Evolutionary conservation across 2,113 vertebrate species (phyloP), one percentile per base, ranked within the genome.

Genomic region (Oryzias celebensis): DNA sequence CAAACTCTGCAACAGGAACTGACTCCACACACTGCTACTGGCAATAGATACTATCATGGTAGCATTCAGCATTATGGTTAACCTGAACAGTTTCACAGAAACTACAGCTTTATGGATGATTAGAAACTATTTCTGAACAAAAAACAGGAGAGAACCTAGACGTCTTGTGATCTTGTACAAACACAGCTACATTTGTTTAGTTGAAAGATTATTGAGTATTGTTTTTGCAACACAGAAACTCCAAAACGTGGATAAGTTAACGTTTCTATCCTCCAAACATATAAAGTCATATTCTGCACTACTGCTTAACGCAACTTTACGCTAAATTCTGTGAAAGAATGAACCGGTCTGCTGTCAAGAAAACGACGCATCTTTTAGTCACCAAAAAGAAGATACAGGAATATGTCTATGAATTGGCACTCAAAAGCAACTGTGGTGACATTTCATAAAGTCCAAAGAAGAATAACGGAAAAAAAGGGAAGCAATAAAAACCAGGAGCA

Each of bases 41-140:
- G 45, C 61, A 55, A 43, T n/a, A 58, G 45, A 74, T 52, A 46
- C 47, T 48, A 18, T 63, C 53, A 50, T 45, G 63, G 47, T 55
- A 69, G 68, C 54, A 16, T 66, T 60, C 31, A 51, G 70, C 42
- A 57, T 63, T 51, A 77, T 60, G 63, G 52, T 82, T 71, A 36
- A 68, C 68, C 61, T 63, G 49, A 78, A 84, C 86, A 85, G 89
- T 91, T 91, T 92, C 89, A 91, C 83, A 83, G 90, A 92, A 92
- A 91, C 90, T 91, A 91, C 75, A 75, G 75, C 60, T 78, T 80
- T 50, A 68, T 66, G 75, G 68, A 79, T 58, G 56, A 80, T 68
- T 56, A 64, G 53, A 73, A 77, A 61, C 57, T 51, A 75, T 74
- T 74, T 71, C 54, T 76, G 73, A 61, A 64, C 12, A 73, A 48